A percentile compares a stretch with the other conserved stretches of the same genome.
phyloP scores from a whole-genome alignment of 2,113 vertebrate species.

The Microtus richardsoni region DNA sequence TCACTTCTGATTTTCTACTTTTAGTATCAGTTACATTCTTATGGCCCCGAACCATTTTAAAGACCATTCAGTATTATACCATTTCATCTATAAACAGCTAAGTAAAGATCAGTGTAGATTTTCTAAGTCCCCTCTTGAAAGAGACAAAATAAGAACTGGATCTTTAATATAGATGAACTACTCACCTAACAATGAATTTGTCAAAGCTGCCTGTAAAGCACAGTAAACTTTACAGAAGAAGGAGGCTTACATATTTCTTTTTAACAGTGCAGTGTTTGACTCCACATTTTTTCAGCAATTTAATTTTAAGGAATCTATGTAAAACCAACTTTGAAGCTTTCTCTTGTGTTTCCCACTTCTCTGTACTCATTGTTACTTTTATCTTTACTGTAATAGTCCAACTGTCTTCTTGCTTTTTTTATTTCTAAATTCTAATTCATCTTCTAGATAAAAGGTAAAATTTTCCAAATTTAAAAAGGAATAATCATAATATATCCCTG shows the following conservation, averaged over 20 bases:
- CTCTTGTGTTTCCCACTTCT: not conserved
- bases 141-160: not conserved
- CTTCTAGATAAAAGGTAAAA: not conserved
- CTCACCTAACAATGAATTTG: not conserved
- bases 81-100: not conserved
- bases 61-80: not conserved
- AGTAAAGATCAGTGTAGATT: not conserved
- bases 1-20: not conserved
- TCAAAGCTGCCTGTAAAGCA: slow-evolving; percentile 30
- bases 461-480: not conserved
- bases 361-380: not conserved
- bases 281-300: not conserved
- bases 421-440: slow-evolving; percentile 34
- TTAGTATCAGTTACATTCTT: not conserved
- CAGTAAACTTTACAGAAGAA: not conserved
- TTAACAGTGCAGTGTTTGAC: not conserved
- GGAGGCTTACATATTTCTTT: not conserved
- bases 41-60: not conserved
- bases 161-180: not conserved
- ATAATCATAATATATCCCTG: not conserved
- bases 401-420: not conserved
- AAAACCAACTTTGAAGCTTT: not conserved
- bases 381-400: not conserved
- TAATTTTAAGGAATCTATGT: not conserved
- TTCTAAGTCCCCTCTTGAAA: slow-evolving; percentile 25